Conservation (phyloP, 2,113 vertebrate species). For the Smithornis capensis region DNA sequence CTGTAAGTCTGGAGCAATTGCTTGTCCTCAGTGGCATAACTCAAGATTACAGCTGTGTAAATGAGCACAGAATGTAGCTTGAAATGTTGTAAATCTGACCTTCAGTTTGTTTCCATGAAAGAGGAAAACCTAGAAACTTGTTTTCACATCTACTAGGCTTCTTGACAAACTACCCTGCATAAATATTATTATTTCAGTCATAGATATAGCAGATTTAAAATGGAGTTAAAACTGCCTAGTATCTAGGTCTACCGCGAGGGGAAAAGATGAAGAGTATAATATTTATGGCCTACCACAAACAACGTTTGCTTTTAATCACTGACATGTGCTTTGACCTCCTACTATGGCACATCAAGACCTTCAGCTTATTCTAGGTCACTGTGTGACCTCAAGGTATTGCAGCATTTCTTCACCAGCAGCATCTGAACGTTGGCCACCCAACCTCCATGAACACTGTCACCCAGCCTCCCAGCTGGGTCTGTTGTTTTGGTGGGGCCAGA, state of each 20-base stretch:
- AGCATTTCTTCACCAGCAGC: background rate
- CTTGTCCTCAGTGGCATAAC: constrained; percentile 7
- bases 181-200: constrained; percentile 50
- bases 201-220: constrained; percentile 7
- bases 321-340: background rate
- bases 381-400: background rate
- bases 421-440: background rate
- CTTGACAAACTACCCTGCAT: constrained; percentile 41
- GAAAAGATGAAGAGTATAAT: background rate
- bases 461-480: background rate
- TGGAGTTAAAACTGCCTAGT: background rate
- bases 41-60: constrained; percentile 60
- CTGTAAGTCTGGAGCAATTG: constrained; percentile 27
- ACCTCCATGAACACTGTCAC: accelerated
- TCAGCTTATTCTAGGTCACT: background rate
- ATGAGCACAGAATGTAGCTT: constrained; percentile 46
- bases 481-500: accelerated
- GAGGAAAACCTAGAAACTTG: constrained; percentile 16
- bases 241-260: background rate
- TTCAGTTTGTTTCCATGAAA: constrained; percentile 48
- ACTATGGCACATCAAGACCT: background rate
- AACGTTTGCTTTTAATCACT: background rate
- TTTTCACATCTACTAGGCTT: constrained; percentile 34
- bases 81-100: constrained; percentile 56
- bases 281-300: background rate